phyloP scores from a whole-genome alignment of 2,797 vertebrate species.

The Artibeus jamaicensis region DNA sequence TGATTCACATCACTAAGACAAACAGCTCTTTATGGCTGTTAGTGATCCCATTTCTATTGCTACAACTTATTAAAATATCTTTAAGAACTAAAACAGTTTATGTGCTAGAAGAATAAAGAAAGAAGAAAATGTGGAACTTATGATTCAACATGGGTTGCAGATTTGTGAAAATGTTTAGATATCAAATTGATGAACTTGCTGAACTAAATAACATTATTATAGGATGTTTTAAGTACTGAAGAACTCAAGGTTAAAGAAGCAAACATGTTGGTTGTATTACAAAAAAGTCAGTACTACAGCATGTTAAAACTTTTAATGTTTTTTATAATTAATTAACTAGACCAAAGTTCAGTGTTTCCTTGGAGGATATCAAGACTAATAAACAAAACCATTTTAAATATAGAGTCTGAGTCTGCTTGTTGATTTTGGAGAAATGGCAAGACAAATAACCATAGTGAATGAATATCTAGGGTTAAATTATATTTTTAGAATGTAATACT shows the following conservation, averaged over 20 bases:
- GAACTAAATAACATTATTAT: slow-evolving; percentile 43
- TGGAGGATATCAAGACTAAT: slow-evolving; percentile 60
- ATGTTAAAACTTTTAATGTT: slow-evolving; percentile 55
- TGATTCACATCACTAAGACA: slow-evolving; percentile 57
- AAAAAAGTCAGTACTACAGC: slow-evolving; percentile 27
- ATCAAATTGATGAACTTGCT: slow-evolving; percentile 50
- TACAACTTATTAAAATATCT: slow-evolving; percentile 51
- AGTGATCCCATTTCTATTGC: slow-evolving; percentile 37
- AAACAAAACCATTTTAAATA: slow-evolving; percentile 63
- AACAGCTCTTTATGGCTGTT: neutral
- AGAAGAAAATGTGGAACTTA: slow-evolving; percentile 44
- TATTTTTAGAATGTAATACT: slow-evolving; percentile 68
- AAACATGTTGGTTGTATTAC: slow-evolving; percentile 47
- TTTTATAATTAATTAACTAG: slow-evolving; percentile 71
- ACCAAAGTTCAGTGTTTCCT: slow-evolving; percentile 69
- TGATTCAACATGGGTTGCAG: slow-evolving; percentile 8
- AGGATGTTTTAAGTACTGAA: slow-evolving; percentile 49
- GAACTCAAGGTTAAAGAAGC: slow-evolving; percentile 47
- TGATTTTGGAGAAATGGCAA: slow-evolving; percentile 68
- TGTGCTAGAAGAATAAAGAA: slow-evolving; percentile 41
- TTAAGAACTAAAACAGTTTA: neutral
- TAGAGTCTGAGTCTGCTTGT: slow-evolving; percentile 66
- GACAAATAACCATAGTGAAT: slow-evolving; percentile 28
- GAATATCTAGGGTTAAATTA: slow-evolving; percentile 47
- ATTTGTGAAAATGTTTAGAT: slow-evolving; percentile 59